Percentiles rank a stretch among this genome's conserved stretches.
phyloP scores from a whole-genome alignment of 1,140 invertebrate genomes.

The Cotesia typhae region DNA sequence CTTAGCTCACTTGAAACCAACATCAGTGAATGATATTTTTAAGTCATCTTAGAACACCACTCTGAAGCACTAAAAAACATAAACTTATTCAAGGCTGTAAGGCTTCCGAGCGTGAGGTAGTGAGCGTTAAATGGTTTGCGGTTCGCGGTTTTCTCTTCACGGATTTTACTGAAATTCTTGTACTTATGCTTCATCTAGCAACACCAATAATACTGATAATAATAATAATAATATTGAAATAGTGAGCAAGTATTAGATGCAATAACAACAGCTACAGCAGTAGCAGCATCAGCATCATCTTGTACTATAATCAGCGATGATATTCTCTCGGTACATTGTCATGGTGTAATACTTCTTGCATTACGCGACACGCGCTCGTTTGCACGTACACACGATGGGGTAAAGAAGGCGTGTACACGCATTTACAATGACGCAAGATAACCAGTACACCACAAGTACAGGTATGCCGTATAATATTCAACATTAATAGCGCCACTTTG shows the following conservation, averaged over 20 bases:
- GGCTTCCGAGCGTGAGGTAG: not conserved
- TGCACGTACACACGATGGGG: slow-evolving; percentile 11
- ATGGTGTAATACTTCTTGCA: slow-evolving; percentile 35
- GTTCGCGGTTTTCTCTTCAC: slow-evolving; percentile 28
- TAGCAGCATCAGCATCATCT: not conserved
- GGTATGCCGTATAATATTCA: slow-evolving; percentile 3
- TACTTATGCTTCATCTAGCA: not conserved
- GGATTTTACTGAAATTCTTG: slow-evolving; percentile 15
- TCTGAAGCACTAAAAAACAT: too few relatives aligned
- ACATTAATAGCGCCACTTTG: slow-evolving; percentile 20
- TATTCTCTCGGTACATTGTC: slow-evolving; percentile 8
- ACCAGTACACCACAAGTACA: not conserved
- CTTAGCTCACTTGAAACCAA: too few relatives aligned
- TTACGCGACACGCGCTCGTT: slow-evolving; percentile 36
- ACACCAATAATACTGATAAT: not conserved
- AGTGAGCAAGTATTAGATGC: not conserved
- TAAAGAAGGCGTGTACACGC: slow-evolving; percentile 29
- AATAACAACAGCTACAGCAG: not conserved
- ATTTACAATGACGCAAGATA: slow-evolving; percentile 18
- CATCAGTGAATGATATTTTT: too few relatives aligned
- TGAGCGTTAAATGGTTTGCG: slow-evolving; percentile 28
- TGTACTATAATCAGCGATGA: slow-evolving; percentile 1
- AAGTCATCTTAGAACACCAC: not conserved
- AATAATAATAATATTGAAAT: not conserved
- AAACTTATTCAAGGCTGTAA: not conserved